Evolutionary conservation across 2,888 invertebrate genomes (phyloP).

Genomic region (Eledone cirrhosa): DNA sequence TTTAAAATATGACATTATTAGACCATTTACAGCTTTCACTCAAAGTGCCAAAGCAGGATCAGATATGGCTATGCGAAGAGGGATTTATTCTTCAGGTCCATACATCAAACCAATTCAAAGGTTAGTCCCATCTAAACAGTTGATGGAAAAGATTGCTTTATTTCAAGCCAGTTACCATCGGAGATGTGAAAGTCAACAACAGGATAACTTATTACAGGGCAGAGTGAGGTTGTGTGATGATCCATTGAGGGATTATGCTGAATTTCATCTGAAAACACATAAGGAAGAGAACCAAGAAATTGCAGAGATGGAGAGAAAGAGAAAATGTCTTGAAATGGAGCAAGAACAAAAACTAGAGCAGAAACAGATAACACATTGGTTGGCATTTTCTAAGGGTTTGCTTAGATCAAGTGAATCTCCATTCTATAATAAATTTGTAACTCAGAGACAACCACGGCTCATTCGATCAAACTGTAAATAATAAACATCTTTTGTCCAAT

Average conservation of each 20-base stretch:
- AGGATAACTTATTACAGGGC: slow-evolving; percentile 34
- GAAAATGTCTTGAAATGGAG: neutral
- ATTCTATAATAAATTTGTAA: neutral
- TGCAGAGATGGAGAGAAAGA: neutral
- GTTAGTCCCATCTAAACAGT: slow-evolving; percentile 61
- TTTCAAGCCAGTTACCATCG: neutral
- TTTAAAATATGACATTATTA: slow-evolving; percentile 48
- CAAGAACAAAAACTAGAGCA: neutral
- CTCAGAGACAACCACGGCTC: neutral
- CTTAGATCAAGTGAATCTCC: neutral
- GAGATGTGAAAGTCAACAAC: neutral
- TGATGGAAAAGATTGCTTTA: slow-evolving; percentile 49
- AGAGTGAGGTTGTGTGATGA: slow-evolving; percentile 59
- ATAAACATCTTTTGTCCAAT: too few species aligned
- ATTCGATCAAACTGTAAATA: too few species aligned
- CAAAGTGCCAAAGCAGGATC: neutral
- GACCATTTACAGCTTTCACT: slow-evolving; percentile 35
- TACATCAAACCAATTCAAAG: slow-evolving; percentile 47
- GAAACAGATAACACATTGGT: neutral
- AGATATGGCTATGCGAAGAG: neutral
- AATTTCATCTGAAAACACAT: slow-evolving; percentile 61
- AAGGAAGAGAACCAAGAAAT: slow-evolving; percentile 54
- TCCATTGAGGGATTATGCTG: slow-evolving; percentile 58
- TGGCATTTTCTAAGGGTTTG: neutral
- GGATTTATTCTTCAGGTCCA: neutral